Conservation (phyloP, 1,140 invertebrate species). For the Oncopodura yosiiana region DNA sequence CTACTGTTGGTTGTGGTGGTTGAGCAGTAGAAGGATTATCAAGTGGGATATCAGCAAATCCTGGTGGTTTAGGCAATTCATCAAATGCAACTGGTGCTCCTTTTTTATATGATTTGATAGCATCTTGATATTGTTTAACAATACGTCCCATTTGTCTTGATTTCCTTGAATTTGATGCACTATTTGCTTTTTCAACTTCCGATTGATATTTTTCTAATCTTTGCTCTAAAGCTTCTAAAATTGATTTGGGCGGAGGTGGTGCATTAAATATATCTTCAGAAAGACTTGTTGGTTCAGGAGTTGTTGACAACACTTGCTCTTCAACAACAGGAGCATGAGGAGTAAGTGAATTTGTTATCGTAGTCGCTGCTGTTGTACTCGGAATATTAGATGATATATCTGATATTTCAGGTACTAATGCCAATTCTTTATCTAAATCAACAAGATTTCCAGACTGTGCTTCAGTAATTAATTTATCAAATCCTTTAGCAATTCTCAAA, state of each 20-base stretch:
- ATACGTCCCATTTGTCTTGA: conserved; percentile 78
- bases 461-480: conserved; percentile 81
- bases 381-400: too few species aligned
- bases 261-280: conserved; percentile 37
- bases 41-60: conserved; percentile 46
- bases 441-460: conserved; percentile 75
- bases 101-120: conserved; percentile 64
- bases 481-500: conserved; percentile 76
- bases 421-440: conserved; percentile 74
- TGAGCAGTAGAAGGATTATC: conserved; percentile 20
- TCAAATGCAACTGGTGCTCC: conserved; percentile 67
- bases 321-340: too few species aligned
- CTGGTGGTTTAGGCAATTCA: conserved; percentile 77
- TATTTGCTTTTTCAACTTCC: conserved; percentile 53
- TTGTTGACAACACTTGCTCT: conserved; percentile 18
- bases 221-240: conserved; percentile 72
- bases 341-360: too few species aligned
- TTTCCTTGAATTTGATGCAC: conserved; percentile 71
- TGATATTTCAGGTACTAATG: too few species aligned
- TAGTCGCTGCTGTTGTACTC: too few species aligned
- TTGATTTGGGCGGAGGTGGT: conserved; percentile 45
- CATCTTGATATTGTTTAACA: conserved; percentile 87
- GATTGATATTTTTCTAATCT: conserved; percentile 64
- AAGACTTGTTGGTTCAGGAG: too few species aligned
- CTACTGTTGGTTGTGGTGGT: conserved; percentile 2